Percentiles rank a stretch among this genome's conserved stretches.
Evolutionary conservation across 2,888 invertebrate genomes (phyloP).

Genomic region (Drosophila affinis): DNA sequence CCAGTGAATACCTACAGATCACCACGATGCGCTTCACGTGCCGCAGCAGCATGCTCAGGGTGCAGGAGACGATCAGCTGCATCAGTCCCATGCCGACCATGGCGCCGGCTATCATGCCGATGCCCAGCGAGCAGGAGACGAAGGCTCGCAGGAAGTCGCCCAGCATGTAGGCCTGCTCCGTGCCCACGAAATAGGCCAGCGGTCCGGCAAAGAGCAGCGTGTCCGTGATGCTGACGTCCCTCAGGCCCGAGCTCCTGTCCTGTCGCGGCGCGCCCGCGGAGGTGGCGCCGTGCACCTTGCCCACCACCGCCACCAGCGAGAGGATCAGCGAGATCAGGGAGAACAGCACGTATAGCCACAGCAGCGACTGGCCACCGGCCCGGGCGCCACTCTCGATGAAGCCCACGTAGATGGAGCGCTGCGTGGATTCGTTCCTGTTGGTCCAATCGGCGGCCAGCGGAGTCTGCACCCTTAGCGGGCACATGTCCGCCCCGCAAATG

Average conservation of each 20-base stretch:
- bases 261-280: constrained; percentile 83
- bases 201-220: constrained; percentile 89
- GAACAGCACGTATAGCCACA: constrained; percentile 83
- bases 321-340: constrained; percentile 84
- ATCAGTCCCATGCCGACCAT: constrained; percentile 90
- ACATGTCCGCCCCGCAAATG: constrained; percentile 86
- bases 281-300: constrained; percentile 79
- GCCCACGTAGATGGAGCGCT: constrained; percentile 67
- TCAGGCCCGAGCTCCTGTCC: constrained; percentile 83
- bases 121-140: constrained; percentile 91
- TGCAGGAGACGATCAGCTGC: constrained; percentile 90
- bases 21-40: constrained; percentile 90
- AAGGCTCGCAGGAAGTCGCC: constrained; percentile 93
- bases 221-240: constrained; percentile 82
- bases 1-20: constrained; percentile 85
- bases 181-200: constrained; percentile 91
- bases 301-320: constrained; percentile 75
- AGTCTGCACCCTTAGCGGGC: constrained; percentile 81
- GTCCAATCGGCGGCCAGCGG: constrained; percentile 23
- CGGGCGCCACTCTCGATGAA: constrained; percentile 78
- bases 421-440: constrained; percentile 15
- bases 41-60: constrained; percentile 91
- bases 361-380: constrained; percentile 76
- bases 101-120: constrained; percentile 89
- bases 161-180: constrained; percentile 93